Evolutionary conservation across 2,888 invertebrate genomes (phyloP), one percentile per base, ranked within the genome.

Genomic region (Malachius bipustulatus): DNA sequence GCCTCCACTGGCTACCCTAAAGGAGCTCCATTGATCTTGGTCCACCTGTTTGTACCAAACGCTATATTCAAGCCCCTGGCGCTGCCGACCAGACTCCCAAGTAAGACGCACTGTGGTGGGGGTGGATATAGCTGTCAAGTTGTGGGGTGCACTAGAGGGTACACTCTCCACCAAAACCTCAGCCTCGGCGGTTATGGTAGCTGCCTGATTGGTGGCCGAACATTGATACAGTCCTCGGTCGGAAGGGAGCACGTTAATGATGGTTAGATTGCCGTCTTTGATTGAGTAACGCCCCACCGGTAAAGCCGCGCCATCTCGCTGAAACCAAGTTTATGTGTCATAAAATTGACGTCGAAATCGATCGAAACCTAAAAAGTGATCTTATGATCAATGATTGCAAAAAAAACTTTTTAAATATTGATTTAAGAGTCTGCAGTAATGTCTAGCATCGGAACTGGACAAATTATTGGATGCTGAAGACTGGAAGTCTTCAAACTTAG

Each of bases 81-180:
- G 75, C 46, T 78, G 74, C 55, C 81, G 78, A 32, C 85, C 87
- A 26, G 89, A 84, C 44, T 77, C 69, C 93, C 91, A 93, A 26
- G 75, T 71, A 14, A 93, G 63, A 34, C 80, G 82, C 29, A 90
- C 77, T 34, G 80, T 75, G 47, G 71, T 71, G 41, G 70, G 67
- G 1, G 77, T 73, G 34, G 83, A 75, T 41, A 76, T 75, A 13
- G 85, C 88, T 13, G 79, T 74, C 28, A 94, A 70, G 64, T 87
- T 83, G 63, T 84, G 81, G 1, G 93, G 91, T 10, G 91, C 88
- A 51, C 88, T 78, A n/a, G 90, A 89, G 14, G 88, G 81, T 33
- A 82, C 77, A 57, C 84, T 89, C 65, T 85, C 78, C 30, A 88
- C 79, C 60, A 83, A 73, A 39, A 88, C 66, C 65, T 87, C 85